These are phyloP conservation scores for Lucinisca nassula DNA, from an alignment of 2,888 invertebrate genomes.

Conservation along the genomic window DNA sequence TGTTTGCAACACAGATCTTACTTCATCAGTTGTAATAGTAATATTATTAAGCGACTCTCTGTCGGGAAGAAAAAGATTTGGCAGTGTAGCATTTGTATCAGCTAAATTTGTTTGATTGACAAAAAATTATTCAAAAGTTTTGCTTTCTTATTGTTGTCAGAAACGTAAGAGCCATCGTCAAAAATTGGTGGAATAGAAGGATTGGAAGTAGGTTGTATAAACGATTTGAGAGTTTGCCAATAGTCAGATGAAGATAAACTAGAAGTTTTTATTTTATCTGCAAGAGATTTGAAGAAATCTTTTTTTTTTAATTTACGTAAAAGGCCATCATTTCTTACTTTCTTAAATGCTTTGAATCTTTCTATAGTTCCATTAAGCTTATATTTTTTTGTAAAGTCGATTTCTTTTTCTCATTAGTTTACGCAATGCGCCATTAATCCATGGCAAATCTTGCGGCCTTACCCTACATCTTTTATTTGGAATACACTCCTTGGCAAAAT, in stretches of 20 bases:
- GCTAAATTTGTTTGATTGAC: too few species aligned
- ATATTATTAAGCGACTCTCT: too few species aligned
- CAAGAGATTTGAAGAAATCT: background rate
- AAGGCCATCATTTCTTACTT: background rate
- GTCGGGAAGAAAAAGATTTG: too few species aligned
- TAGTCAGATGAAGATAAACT: background rate
- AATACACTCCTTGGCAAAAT: background rate
- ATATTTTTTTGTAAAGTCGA: background rate
- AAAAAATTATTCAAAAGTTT: too few species aligned
- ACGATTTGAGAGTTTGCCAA: conserved; percentile 1
- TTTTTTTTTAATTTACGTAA: background rate
- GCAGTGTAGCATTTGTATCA: too few species aligned
- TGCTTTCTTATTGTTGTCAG: too few species aligned
- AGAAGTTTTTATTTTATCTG: background rate
- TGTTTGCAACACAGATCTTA: too few species aligned
- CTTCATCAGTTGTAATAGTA: too few species aligned
- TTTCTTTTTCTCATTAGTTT: background rate
- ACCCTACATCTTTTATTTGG: background rate
- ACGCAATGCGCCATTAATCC: background rate
- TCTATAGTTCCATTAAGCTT: background rate
- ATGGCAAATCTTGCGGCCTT: background rate
- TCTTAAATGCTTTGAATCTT: background rate
- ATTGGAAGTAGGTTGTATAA: background rate
- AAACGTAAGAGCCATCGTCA: background rate
- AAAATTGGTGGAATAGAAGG: background rate